phyloP scores from a whole-genome alignment of 2,888 invertebrate species.

The Drosophila acutilabella region DNA sequence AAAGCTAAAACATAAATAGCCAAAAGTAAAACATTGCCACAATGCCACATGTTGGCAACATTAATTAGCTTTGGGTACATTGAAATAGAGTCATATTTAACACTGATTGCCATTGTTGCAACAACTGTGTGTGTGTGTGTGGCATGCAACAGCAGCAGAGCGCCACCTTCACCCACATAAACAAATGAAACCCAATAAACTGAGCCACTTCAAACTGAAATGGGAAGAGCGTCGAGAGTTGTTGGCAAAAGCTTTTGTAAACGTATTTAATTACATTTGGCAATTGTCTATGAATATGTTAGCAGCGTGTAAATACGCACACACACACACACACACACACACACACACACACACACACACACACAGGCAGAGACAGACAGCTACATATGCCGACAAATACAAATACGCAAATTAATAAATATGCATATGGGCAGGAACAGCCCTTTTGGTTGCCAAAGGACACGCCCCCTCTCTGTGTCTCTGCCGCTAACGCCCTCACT shows the following conservation, averaged over 20 bases:
- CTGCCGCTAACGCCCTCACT: slow-evolving; percentile 10
- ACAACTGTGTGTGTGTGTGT: not conserved
- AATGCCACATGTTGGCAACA: slow-evolving; percentile 42
- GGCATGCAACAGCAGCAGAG: slow-evolving; percentile 10
- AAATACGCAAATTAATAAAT: slow-evolving; percentile 73
- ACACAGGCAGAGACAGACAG: slow-evolving; percentile 2
- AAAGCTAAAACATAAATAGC: not conserved
- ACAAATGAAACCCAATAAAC: slow-evolving; percentile 10
- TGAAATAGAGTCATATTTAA: slow-evolving; percentile 49
- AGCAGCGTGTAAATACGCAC: slow-evolving; percentile 75
- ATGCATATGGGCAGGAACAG: slow-evolving; percentile 54
- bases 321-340: slow-evolving; percentile 20
- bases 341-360: slow-evolving; percentile 43
- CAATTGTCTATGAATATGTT: slow-evolving; percentile 82
- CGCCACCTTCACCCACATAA: not conserved
- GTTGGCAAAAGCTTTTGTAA: slow-evolving; percentile 58
- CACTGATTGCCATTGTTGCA: slow-evolving; percentile 50
- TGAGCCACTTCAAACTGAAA: slow-evolving; percentile 14
- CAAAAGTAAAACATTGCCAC: slow-evolving; percentile 16
- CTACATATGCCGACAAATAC: slow-evolving; percentile 30
- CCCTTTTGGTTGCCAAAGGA: slow-evolving; percentile 2
- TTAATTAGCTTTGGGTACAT: slow-evolving; percentile 44
- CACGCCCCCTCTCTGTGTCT: slow-evolving; percentile 2
- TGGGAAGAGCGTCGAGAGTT: slow-evolving; percentile 16
- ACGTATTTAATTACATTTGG: slow-evolving; percentile 76